Percentiles rank a stretch among this genome's conserved stretches.
Conservation (phyloP, 2,888 invertebrate genomes). For the Polyploca ridens region DNA sequence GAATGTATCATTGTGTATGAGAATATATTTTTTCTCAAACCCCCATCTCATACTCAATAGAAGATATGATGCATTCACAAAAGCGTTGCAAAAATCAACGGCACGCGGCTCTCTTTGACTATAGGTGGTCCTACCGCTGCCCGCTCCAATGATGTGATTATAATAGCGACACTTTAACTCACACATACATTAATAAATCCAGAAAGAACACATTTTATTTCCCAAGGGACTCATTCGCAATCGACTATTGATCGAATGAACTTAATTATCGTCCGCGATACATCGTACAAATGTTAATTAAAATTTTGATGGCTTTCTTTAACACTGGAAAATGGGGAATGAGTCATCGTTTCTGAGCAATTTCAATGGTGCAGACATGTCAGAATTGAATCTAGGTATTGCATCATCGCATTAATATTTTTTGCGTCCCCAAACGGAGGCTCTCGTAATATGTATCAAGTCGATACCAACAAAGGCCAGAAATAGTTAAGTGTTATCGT, state of each 20-base stretch:
- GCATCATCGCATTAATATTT: constrained; percentile 25
- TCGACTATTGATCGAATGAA: constrained; percentile 45
- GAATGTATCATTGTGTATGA: constrained; percentile 17
- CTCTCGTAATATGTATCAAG: constrained; percentile 47
- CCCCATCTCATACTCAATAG: constrained; percentile 62
- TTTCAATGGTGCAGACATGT: constrained; percentile 24
- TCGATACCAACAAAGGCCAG: constrained; percentile 53
- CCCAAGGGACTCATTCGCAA: constrained; percentile 52
- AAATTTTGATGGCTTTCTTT: constrained; percentile 62
- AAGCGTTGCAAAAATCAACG: constrained; percentile 77
- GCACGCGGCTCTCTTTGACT: constrained; percentile 77
- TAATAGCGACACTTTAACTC: constrained; percentile 79
- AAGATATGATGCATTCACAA: constrained; percentile 62
- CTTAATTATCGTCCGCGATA: constrained; percentile 54
- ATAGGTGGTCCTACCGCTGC: constrained; percentile 74
- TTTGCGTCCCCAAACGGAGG: constrained; percentile 33
- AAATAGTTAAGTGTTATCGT: constrained; percentile 71
- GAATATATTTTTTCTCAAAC: constrained; percentile 39
- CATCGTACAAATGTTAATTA: constrained; percentile 63
- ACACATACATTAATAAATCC: constrained; percentile 64
- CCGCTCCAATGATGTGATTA: constrained; percentile 75
- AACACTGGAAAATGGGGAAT: constrained; percentile 42
- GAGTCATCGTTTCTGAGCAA: constrained; percentile 37
- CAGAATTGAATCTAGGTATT: constrained; percentile 37
- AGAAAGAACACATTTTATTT: constrained; percentile 49